phyloP scores from a whole-genome alignment of 2,888 invertebrate species.

The Sabatieria punctata region DNA sequence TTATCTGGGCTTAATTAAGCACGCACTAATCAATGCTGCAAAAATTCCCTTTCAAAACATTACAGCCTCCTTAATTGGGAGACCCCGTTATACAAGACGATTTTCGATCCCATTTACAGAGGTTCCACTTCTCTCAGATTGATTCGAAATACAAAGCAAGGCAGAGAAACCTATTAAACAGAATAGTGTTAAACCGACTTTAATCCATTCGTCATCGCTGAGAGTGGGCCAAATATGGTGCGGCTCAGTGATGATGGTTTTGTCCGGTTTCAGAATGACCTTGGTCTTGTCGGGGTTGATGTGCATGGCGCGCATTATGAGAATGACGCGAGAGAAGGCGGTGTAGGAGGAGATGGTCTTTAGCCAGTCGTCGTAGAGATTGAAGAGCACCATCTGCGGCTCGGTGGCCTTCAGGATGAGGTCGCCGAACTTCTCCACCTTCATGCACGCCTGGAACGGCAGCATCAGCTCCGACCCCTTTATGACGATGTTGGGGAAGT shows the following conservation, averaged over 20 bases:
- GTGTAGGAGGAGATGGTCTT: slow-evolving; percentile 98
- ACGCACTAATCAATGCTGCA: too few species aligned
- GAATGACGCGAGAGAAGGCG: slow-evolving; percentile 86
- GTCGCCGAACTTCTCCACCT: slow-evolving; percentile 96
- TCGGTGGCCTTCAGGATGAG: slow-evolving; percentile 95
- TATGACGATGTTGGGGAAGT: slow-evolving; percentile 99
- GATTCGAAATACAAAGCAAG: too few species aligned
- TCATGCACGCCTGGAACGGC: slow-evolving; percentile 95
- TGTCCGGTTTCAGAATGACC: slow-evolving; percentile 93
- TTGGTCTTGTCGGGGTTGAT: slow-evolving; percentile 98
- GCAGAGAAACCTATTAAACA: too few species aligned
- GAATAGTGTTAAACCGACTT: too few species aligned
- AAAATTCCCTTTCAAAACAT: too few species aligned
- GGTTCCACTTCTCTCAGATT: too few species aligned
- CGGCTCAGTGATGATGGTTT: slow-evolving; percentile 93
- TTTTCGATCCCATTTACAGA: too few species aligned
- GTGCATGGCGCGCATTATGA: slow-evolving; percentile 72
- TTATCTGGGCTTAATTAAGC: too few species aligned
- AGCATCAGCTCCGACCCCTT: slow-evolving; percentile 95
- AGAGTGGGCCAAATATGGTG: slow-evolving; percentile 99
- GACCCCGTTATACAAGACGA: too few species aligned
- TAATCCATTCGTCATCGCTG: slow-evolving; percentile 97
- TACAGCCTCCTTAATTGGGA: too few species aligned
- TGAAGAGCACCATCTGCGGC: slow-evolving; percentile 98
- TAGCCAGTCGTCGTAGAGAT: slow-evolving; percentile 97